Evolutionary conservation across 2,113 vertebrate genomes (phyloP).

Genomic region (Polypterus bichir): DNA sequence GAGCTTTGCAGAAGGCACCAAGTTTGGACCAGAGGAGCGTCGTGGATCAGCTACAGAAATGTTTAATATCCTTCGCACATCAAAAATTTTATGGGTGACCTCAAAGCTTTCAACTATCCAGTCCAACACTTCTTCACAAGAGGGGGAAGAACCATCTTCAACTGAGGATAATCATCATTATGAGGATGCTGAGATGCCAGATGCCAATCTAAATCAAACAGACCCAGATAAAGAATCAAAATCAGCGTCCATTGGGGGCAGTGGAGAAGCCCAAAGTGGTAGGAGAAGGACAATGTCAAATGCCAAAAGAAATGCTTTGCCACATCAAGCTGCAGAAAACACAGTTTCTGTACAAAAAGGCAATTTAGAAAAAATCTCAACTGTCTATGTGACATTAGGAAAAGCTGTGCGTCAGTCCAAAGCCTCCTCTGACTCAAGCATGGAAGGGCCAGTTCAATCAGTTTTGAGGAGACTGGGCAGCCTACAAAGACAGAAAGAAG

Average conservation of each 20-base stretch:
- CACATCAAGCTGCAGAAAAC: constrained; percentile 34
- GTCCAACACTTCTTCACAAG: constrained; percentile 22
- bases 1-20: constrained; percentile 89
- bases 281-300: constrained; percentile 39
- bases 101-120: constrained; percentile 45
- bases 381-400: constrained; percentile 75
- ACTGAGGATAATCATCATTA: constrained; percentile 19
- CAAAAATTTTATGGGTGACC: constrained; percentile 51
- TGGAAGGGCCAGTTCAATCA: constrained; percentile 61
- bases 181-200: constrained; percentile 22
- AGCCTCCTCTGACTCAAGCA: constrained; percentile 23
- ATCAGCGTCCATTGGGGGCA: too few species aligned
- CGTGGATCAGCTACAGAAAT: constrained; percentile 50
- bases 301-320: constrained; percentile 46
- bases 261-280: constrained; percentile 19
- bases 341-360: constrained; percentile 20
- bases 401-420: constrained; percentile 38
- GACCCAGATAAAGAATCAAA: constrained; percentile 9
- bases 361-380: constrained; percentile 47
- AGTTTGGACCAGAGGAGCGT: constrained; percentile 59
- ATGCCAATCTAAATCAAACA: constrained; percentile 18
- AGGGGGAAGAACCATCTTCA: constrained; percentile 21
- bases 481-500: constrained; percentile 58
- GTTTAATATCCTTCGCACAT: constrained; percentile 43
- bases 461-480: constrained; percentile 70